Percentiles rank a stretch among this genome's conserved stretches.
Conservation (phyloP, 1,140 invertebrate species). For the Aphidius gifuensis region DNA sequence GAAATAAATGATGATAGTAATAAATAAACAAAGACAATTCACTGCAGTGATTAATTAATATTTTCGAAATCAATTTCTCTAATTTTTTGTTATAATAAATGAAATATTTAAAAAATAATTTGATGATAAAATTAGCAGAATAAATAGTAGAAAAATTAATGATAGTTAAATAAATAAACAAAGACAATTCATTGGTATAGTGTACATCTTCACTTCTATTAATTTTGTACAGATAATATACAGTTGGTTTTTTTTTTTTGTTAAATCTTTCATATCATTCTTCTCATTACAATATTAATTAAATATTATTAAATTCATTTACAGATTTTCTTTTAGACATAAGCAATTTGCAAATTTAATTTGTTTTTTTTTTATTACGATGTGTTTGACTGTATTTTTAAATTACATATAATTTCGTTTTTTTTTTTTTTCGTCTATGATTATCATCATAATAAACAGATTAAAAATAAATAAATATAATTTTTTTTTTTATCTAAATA, state of each 20-base stretch:
- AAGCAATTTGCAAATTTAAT: background rate
- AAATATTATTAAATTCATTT: slow-evolving; percentile 23
- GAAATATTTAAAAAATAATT: too few relatives aligned
- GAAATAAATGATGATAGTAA: too few relatives aligned
- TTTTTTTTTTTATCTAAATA: slow-evolving; percentile 13
- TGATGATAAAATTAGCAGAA: too few relatives aligned
- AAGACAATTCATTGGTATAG: slow-evolving; percentile 13
- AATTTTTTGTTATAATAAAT: too few relatives aligned
- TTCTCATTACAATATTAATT: slow-evolving; percentile 10
- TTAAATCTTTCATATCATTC: slow-evolving; percentile 31
- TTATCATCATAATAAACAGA: too few relatives aligned
- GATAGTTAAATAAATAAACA: slow-evolving; percentile 3
- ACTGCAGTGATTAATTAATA: too few relatives aligned
- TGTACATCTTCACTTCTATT: slow-evolving; percentile 43
- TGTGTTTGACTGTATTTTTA: background rate
- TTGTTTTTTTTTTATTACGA: slow-evolving; percentile 13
- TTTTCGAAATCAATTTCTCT: too few relatives aligned
- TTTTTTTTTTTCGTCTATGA: background rate
- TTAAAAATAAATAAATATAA: slow-evolving; percentile 11
- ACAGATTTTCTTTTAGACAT: background rate
- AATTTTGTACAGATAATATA: slow-evolving; percentile 46
- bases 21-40: too few relatives aligned
- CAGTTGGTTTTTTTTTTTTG: slow-evolving; percentile 39
- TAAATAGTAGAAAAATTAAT: too few relatives aligned
- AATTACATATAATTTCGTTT: background rate